Evolutionary conservation across 2,113 vertebrate species (phyloP).

Genomic region (Archilochus colubris): DNA sequence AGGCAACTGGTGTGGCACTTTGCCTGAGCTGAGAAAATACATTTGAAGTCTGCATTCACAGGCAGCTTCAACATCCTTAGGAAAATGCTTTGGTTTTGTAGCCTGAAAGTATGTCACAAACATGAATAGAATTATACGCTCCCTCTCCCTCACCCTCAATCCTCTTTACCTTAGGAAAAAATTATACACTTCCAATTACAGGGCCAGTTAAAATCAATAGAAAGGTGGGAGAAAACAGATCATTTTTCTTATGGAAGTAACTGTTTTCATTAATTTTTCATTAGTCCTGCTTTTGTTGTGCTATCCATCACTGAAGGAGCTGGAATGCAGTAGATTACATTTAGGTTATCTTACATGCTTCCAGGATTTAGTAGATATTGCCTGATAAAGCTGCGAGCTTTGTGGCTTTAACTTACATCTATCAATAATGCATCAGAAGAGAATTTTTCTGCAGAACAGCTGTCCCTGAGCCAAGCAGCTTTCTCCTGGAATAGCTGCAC

Average conservation of each 20-base stretch:
- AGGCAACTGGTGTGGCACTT: conserved; percentile 58
- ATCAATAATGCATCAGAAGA: conserved; percentile 73
- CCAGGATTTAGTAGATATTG: conserved; percentile 65
- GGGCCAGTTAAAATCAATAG: conserved; percentile 78
- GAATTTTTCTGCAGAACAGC: conserved; percentile 52
- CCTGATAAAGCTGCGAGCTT: conserved; percentile 54
- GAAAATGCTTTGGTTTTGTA: conserved; percentile 49
- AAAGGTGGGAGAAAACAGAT: conserved; percentile 74
- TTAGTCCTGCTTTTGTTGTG: conserved; percentile 69
- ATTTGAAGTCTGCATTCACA: conserved; percentile 47
- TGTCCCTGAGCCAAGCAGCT: conserved; percentile 52
- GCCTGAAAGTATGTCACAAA: conserved; percentile 54
- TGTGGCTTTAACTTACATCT: conserved; percentile 68
- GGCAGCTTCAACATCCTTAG: conserved; percentile 8
- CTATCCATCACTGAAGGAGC: conserved; percentile 71
- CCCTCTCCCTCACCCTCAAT: conserved; percentile 27
- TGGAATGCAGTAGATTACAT: conserved; percentile 60
- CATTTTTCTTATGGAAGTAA: conserved; percentile 80
- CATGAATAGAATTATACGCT: conserved; percentile 40
- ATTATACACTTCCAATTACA: conserved; percentile 76
- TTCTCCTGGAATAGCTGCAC: conserved; percentile 33
- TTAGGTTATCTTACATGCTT: conserved; percentile 50
- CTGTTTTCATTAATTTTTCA: conserved; percentile 81
- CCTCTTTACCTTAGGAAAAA: conserved; percentile 74
- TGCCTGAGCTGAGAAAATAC: conserved; percentile 48